Percentiles rank a stretch among this genome's conserved stretches.
Conservation (phyloP, 2,797 vertebrate genomes). For the Sebastes paucispinis region DNA sequence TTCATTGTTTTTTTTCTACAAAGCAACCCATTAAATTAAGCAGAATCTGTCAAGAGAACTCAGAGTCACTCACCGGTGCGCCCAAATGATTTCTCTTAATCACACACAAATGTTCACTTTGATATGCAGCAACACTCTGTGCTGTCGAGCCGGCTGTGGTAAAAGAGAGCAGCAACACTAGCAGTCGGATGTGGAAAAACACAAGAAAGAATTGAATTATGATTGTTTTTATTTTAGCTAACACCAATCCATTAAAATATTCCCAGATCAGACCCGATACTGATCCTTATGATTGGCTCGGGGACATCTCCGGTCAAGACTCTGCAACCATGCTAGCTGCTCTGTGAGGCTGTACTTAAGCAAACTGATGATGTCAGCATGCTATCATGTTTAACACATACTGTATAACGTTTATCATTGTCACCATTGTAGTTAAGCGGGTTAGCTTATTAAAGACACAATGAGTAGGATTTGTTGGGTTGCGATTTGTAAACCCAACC, state of each 20-base stretch:
- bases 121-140: neutral
- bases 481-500: no score
- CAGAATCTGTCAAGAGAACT: neutral
- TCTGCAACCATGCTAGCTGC: no score
- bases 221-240: no score
- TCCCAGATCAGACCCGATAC: no score
- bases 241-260: no score
- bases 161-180: neutral
- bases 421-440: neutral
- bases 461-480: no score
- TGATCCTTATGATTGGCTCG: no score
- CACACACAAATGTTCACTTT: neutral
- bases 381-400: neutral
- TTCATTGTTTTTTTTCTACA: neutral
- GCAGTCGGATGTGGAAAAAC: accelerated
- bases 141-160: neutral
- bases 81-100: neutral
- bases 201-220: no score
- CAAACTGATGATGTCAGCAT: neutral
- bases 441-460: neutral
- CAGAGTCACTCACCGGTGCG: accelerated
- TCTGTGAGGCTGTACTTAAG: no score
- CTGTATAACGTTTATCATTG: neutral
- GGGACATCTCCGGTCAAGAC: no score
- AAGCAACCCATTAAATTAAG: neutral